These are phyloP conservation scores for Peromyscus polionotus DNA, from an alignment of 2,113 vertebrate species.

Conservation along the genomic window DNA sequence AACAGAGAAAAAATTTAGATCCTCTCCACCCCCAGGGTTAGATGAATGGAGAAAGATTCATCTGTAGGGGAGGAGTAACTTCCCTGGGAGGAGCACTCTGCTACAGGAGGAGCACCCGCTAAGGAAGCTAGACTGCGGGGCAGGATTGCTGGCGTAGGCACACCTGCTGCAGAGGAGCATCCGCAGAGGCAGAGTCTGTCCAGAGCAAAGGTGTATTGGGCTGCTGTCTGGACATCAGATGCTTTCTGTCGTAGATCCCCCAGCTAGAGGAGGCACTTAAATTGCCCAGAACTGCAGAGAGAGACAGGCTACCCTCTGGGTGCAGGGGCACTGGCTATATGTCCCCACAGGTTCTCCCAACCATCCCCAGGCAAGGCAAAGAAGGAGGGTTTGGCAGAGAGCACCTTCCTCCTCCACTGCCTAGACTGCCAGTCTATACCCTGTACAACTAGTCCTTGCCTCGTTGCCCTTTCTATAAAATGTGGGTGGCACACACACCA, in stretches of 20 bases:
- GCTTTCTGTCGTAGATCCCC: neutral
- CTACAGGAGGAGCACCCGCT: neutral
- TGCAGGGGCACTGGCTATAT: neutral
- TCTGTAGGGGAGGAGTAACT: neutral
- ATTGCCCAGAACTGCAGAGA: neutral
- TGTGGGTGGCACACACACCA: neutral
- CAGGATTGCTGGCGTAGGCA: neutral
- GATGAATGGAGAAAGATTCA: neutral
- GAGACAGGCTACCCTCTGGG: no score
- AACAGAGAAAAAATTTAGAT: neutral
- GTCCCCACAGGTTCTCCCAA: neutral
- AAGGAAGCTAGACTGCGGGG: neutral
- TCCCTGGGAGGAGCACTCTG: neutral
- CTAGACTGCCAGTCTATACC: neutral
- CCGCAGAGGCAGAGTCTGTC: neutral
- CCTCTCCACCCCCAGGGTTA: neutral
- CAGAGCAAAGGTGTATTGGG: no score
- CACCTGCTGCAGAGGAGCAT: no score
- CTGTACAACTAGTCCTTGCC: neutral
- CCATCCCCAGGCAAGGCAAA: neutral
- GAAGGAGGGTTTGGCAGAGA: neutral
- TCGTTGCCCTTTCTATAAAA: neutral
- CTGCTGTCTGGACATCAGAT: no score
- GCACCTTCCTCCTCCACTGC: neutral
- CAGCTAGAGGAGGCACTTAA: neutral